These are phyloP conservation scores for Drosophila pseudotakahashii DNA, from an alignment of 2,888 invertebrate species.

Conservation along the genomic window DNA sequence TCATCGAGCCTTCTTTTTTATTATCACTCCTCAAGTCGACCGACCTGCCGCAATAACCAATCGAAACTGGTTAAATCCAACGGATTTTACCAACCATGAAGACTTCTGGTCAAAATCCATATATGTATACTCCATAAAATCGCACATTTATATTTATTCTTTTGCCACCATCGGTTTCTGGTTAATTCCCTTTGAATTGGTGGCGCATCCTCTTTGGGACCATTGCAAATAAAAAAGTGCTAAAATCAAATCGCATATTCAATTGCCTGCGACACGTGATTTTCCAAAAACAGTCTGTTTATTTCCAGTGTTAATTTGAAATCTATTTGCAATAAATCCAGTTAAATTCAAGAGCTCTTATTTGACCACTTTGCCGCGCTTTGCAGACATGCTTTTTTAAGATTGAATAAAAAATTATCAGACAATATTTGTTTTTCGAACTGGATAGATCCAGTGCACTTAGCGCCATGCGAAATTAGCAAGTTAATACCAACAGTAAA, in stretches of 20 bases:
- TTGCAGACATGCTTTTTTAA: constrained; percentile 1
- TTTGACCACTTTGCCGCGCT: constrained; percentile 17
- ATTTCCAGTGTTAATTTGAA: constrained; percentile 58
- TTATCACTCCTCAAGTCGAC: constrained; percentile 54
- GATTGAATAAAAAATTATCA: constrained; percentile 44
- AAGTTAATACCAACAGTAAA: constrained; percentile 50
- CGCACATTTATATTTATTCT: constrained; percentile 29
- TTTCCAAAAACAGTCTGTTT: constrained; percentile 5
- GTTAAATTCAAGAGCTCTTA: constrained; percentile 29
- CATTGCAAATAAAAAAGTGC: constrained; percentile 55
- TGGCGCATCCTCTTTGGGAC: no score
- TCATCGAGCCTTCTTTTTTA: constrained; percentile 6
- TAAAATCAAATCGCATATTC: constrained; percentile 51
- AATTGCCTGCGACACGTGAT: constrained; percentile 13
- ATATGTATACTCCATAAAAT: constrained; percentile 6
- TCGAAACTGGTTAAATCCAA: constrained; percentile 75
- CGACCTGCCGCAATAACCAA: constrained; percentile 82
- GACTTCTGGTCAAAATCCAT: constrained; percentile 32
- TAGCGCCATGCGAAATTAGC: constrained; percentile 59
- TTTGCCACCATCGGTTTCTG: constrained; percentile 7
- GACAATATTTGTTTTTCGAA: constrained; percentile 63
- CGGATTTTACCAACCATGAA: constrained; percentile 47
- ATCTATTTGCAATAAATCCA: constrained; percentile 24
- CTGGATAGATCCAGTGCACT: constrained; percentile 77
- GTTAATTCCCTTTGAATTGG: constrained; percentile 9